Base-by-base conservation (phyloP, 2,888 invertebrate genomes). In the Andrena haemorrhoa region DNA sequence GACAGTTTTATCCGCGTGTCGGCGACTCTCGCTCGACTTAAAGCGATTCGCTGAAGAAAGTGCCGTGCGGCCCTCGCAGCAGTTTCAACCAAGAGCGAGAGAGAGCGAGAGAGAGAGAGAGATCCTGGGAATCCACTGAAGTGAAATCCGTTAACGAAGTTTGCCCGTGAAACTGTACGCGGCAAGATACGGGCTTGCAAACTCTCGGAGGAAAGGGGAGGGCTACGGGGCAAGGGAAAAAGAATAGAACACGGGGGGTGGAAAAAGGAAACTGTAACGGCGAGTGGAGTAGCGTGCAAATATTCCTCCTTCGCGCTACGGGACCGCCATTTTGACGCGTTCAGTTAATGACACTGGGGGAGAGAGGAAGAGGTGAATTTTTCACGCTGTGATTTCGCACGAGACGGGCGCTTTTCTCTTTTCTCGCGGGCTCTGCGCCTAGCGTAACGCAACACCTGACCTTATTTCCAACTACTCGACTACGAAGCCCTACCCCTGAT, bases 141-240 rank as follows among this genome's bases (percentile, higher is more conserved):
- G 86, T 78, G 87, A 87, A 88, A 88, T 89, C 84, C 86, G 83
- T 87, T 88, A 89, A 88, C 88, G 88, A 88, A 88, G 89, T 88
- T 88, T 87, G 84, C 84, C 56, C 82, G 83, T 74, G 85, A 82
- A 82, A 85, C 85, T 83, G 83, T 82, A 83, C 88, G 82, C 79
- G 65, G 84, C 66, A 71, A 86, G 81, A 87, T 84, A 88, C 86
- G 80, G 87, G 86, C 84, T 87, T 41, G 88, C 82, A 88, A 88
- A 88, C 82, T 88, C 68, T 65, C 16, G 70, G 41, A 63, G 56
- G 69, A 66, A 58, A 61, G 58, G 29, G 70, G 70, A 23, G 26
- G 66, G 65, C 10, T 61, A 29, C 23, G 16, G 20, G 23, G 47
- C 23, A 47, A 41, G 12, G 31, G 49, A 16, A n/a, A 58, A 68